Percentiles rank a stretch among this genome's conserved stretches.
phyloP scores from a whole-genome alignment of 1,140 invertebrate species.

The Drosophila tropicalis region DNA sequence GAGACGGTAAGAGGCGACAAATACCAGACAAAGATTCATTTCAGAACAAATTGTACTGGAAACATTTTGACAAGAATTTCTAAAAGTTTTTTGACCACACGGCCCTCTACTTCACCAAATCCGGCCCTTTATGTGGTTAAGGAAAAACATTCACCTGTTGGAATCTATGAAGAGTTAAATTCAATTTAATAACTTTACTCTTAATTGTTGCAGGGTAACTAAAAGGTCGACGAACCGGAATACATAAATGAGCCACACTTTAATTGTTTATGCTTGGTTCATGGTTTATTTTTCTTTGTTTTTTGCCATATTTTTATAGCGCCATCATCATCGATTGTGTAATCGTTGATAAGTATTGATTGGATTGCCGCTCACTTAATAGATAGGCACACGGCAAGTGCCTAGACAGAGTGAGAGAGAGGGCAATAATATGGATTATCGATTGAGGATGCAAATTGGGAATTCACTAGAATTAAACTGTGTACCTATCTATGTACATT shows the following conservation, averaged over 20 bases:
- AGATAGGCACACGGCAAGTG: background rate
- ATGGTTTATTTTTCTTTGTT: background rate
- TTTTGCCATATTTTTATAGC: conserved; percentile 13
- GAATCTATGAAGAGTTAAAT: background rate
- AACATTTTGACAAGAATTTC: no score
- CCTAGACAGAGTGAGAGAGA: background rate
- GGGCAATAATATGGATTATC: background rate
- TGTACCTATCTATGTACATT: no score
- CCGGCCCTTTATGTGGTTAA: no score
- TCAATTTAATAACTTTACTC: background rate
- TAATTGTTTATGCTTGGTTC: background rate
- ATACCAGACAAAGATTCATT: no score
- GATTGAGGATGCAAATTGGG: background rate
- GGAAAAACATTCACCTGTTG: no score
- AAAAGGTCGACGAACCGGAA: background rate
- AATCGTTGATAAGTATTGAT: conserved; percentile 45
- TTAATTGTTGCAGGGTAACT: background rate
- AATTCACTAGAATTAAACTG: no score
- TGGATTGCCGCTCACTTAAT: background rate
- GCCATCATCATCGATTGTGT: conserved; percentile 10
- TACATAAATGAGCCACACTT: background rate
- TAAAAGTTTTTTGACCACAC: no score
- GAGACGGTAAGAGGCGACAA: no score
- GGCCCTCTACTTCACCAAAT: no score
- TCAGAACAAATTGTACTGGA: no score